Evolutionary conservation across 2,888 invertebrate species (phyloP).

Genomic region (Xanthorhoe spadicearia): DNA sequence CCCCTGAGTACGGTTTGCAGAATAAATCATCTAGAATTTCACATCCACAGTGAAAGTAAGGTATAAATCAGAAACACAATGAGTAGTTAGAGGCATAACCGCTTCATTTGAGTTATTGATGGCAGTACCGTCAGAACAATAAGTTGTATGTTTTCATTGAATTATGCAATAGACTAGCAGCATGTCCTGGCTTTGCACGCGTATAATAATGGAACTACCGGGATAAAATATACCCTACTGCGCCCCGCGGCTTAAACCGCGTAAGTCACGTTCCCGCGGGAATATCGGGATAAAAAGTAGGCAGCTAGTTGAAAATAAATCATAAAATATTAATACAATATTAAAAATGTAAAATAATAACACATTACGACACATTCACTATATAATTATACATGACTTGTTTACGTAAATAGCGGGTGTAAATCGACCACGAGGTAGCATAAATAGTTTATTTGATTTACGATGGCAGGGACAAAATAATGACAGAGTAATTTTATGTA

Average conservation of each 20-base stretch:
- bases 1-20: constrained; percentile 37
- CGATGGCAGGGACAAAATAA: not conserved
- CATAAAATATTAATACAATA: too few species aligned
- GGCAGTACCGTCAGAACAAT: constrained; percentile 57
- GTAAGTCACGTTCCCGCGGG: too few species aligned
- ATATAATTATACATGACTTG: too few species aligned
- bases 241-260: too few species aligned
- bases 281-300: too few species aligned
- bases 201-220: too few species aligned
- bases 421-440: not conserved
- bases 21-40: constrained; percentile 46
- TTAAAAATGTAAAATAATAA: too few species aligned
- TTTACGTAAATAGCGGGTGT: not conserved
- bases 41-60: constrained; percentile 62
- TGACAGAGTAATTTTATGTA: not conserved
- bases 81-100: constrained; percentile 70
- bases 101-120: constrained; percentile 72
- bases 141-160: constrained; percentile 40
- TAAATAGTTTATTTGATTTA: not conserved
- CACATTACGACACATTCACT: too few species aligned
- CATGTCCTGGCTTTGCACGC: too few species aligned
- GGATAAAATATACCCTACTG: too few species aligned
- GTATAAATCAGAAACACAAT: constrained; percentile 77
- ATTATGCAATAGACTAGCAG: constrained; percentile 20
- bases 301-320: too few species aligned